Conservation (phyloP, 2,797 vertebrate genomes). For the Erpetoichthys calabaricus region DNA sequence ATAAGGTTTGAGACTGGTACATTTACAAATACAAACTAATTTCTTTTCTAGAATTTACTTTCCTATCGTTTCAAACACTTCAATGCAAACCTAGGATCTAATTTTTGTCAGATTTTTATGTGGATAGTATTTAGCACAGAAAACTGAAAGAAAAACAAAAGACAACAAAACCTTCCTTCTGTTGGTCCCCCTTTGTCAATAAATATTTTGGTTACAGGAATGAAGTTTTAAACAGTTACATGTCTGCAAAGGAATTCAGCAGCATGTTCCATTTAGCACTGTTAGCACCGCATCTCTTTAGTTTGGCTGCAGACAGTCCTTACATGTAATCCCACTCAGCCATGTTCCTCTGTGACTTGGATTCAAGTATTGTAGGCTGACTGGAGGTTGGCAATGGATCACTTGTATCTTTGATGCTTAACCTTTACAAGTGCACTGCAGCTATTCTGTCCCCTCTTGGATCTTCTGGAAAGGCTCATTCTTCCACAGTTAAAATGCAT, state of each 20-base stretch:
- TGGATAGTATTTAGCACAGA: neutral
- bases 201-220: neutral
- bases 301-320: neutral
- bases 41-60: conserved; percentile 4
- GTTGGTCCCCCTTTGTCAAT: neutral
- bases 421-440: too few species aligned
- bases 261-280: neutral
- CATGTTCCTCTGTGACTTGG: too few species aligned
- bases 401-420: too few species aligned
- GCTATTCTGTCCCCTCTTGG: too few species aligned
- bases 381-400: too few species aligned
- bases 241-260: neutral
- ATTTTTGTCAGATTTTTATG: neutral
- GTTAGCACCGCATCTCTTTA: neutral
- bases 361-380: too few species aligned
- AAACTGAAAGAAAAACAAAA: neutral
- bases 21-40: neutral
- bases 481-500: too few species aligned
- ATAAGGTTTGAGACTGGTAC: conserved; percentile 1
- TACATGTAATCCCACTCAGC: too few species aligned
- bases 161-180: neutral
- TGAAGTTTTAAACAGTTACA: neutral
- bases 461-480: too few species aligned
- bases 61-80: neutral
- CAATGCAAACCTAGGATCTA: conserved; percentile 8